Evolutionary conservation across 1,140 invertebrate species (phyloP), one percentile per base, ranked within the genome.

Genomic region (Drosophila sp.): DNA sequence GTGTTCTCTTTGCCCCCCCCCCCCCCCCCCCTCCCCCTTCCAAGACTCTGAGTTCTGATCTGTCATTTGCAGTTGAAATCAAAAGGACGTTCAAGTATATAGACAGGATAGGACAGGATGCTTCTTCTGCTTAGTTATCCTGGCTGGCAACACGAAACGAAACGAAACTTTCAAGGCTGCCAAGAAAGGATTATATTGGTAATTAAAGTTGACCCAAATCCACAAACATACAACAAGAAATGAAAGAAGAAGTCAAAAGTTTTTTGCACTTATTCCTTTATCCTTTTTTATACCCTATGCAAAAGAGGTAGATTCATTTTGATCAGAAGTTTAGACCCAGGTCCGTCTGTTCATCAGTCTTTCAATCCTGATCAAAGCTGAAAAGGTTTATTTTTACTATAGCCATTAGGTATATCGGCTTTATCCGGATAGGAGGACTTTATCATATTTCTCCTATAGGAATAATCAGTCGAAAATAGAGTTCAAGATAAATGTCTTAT

Each of bases 171-270:
- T 71, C 69, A 72, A 66, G 69, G 72, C 47, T 66, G 68, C 47
- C 57, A 75, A 40, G 41, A 17, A 10, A 57, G 17, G 32, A 75
- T 70, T 70, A 62, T 66, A 71, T 75, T 60, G 57, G 27, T 66
- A 71, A 75, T 75, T 75, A 75, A 57, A 29, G 69, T 38, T 54
- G 50, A 74, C n/a, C 29, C 10, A 72, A 60, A 66, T 54, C 32
- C 47, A 32, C 29, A 40, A 58, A 65, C 11, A 54, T 55, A 44
- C 47, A 66, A 60, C 27, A 67, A 67, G 23, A 47, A 50, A 50
- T 50, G 7, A 10, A 38, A 10, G 10, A 38, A 38, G 23, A 50
- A 50, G 7, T 50, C 44, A 27, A 50, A 50, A 27, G 44, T 50
- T 50, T 50, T 50, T 11, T 41, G 3, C 23, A 71, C 10, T 33